Conservation (phyloP, 2,888 invertebrate species). For the Antheraea yamamai region DNA sequence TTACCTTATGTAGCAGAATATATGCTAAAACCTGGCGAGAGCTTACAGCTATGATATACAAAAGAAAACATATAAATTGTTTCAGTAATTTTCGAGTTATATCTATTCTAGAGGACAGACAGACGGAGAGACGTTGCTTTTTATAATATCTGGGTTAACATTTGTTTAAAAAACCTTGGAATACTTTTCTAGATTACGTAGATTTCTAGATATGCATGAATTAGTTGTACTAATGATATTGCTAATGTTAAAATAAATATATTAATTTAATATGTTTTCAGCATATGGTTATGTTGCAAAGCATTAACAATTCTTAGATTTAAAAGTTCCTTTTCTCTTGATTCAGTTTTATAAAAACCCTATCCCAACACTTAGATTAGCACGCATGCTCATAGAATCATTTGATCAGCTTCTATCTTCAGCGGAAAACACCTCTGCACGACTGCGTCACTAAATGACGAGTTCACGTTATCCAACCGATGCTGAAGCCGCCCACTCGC, state of each 20-base stretch:
- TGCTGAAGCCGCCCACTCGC: conserved; percentile 71
- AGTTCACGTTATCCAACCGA: conserved; percentile 69
- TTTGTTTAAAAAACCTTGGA: no score
- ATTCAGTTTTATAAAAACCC: conserved; percentile 25
- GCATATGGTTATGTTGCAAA: not conserved
- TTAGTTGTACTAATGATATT: not conserved
- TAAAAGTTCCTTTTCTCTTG: not conserved
- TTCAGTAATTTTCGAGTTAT: no score
- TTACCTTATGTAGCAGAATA: no score
- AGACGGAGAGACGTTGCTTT: no score
- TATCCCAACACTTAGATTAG: conserved; percentile 45
- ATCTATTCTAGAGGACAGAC: no score
- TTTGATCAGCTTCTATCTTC: conserved; percentile 74
- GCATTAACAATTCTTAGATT: not conserved
- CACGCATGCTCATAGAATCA: conserved; percentile 31
- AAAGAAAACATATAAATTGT: no score
- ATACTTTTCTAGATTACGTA: no score
- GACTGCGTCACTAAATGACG: conserved; percentile 69
- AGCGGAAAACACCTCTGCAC: conserved; percentile 81
- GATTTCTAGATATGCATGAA: no score
- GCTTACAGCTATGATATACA: no score
- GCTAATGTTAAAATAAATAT: not conserved
- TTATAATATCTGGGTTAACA: no score
- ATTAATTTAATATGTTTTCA: not conserved
- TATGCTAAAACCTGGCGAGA: no score